phyloP scores from a whole-genome alignment of 2,113 vertebrate genomes.

The Chaenogobius annularis region DNA sequence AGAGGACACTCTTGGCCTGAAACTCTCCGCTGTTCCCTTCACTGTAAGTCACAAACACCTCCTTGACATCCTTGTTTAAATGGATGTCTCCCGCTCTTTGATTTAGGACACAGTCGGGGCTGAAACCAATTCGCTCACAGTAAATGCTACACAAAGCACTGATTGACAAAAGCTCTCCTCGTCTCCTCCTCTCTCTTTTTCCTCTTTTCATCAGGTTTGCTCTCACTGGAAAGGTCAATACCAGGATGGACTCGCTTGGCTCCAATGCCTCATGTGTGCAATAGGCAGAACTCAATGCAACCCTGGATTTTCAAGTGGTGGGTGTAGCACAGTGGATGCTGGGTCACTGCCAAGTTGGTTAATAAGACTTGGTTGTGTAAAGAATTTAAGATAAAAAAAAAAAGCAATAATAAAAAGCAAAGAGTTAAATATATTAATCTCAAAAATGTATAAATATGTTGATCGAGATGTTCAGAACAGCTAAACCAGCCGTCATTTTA shows the following conservation, averaged over 20 bases:
- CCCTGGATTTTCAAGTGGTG: no score
- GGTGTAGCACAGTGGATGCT: no score
- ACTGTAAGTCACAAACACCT: background rate
- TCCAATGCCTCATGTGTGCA: background rate
- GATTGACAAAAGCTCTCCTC: slow-evolving; percentile 1
- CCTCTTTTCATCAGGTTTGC: slow-evolving; percentile 5
- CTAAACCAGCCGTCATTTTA: no score
- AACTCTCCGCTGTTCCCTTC: background rate
- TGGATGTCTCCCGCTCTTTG: background rate
- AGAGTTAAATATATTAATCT: no score
- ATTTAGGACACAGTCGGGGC: background rate
- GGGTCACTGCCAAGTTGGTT: no score
- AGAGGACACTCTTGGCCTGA: background rate
- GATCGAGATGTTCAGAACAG: no score
- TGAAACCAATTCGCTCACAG: slow-evolving; percentile 1
- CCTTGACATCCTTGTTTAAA: background rate
- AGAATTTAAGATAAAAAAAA: no score
- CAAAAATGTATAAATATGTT: no score
- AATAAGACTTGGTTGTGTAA: no score
- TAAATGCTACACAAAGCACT: slow-evolving; percentile 3
- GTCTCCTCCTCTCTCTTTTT: background rate
- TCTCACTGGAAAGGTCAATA: background rate
- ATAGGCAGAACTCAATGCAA: background rate
- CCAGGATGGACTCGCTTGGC: background rate
- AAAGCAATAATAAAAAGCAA: no score